Evolutionary conservation across 2,113 vertebrate genomes (phyloP).

Genomic region (Oreochromis spilurus): DNA sequence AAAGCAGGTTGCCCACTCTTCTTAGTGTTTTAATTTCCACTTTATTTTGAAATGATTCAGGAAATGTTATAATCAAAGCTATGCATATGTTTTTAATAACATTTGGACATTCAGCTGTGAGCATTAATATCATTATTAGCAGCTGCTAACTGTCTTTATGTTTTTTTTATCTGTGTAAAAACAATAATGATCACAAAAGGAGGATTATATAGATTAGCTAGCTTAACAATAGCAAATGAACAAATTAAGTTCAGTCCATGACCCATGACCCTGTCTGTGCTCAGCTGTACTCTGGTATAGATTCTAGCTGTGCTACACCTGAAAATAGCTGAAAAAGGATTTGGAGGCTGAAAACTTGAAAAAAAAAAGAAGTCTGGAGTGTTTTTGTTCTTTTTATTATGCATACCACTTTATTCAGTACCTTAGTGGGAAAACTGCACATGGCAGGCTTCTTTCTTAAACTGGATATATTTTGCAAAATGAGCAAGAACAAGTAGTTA

Average conservation of each 20-base stretch:
- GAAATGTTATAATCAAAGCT: background rate
- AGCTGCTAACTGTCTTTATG: background rate
- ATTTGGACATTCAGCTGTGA: background rate
- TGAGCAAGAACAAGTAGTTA: conserved; percentile 19
- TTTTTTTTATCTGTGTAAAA: background rate
- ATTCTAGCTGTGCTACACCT: background rate
- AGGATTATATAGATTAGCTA: background rate
- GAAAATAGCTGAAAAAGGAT: background rate
- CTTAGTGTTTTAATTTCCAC: background rate
- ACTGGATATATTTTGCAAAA: conserved; percentile 9
- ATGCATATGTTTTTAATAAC: background rate
- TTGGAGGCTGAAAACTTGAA: background rate
- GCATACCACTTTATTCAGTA: background rate
- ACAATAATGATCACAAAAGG: background rate
- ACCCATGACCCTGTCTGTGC: background rate
- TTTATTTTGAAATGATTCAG: accelerated
- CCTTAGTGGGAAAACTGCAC: background rate
- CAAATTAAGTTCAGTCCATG: background rate
- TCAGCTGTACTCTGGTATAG: background rate
- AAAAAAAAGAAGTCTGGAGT: background rate
- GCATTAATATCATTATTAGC: background rate
- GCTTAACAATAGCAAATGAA: background rate
- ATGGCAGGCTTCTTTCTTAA: background rate
- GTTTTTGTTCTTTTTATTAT: background rate
- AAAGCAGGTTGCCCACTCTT: background rate